These are phyloP conservation scores for Drosophila nannoptera DNA, from an alignment of 1,140 invertebrate species.

Conservation along the genomic window DNA sequence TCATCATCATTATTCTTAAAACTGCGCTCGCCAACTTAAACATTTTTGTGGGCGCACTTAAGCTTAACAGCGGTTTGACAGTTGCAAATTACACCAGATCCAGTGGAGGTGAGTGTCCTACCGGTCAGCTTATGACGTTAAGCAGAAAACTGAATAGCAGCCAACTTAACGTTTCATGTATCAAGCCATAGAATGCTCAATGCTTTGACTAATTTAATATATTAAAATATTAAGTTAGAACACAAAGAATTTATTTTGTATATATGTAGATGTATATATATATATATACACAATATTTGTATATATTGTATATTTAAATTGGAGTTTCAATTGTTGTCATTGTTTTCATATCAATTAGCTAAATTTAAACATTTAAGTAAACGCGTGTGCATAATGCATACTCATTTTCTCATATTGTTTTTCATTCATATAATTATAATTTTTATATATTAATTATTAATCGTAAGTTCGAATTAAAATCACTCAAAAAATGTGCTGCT, in stretches of 20 bases:
- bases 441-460: constrained; percentile 31
- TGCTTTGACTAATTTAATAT: neutral
- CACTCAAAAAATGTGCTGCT: constrained; percentile 70
- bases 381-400: constrained; percentile 56
- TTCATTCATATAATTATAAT: constrained; percentile 42
- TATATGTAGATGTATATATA: constrained; percentile 55
- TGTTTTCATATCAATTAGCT: constrained; percentile 64
- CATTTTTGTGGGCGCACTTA: constrained; percentile 56
- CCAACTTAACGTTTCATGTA: neutral
- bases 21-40: constrained; percentile 40
- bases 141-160: neutral
- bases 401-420: constrained; percentile 24
- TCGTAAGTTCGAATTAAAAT: constrained; percentile 67
- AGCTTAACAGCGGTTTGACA: constrained; percentile 64
- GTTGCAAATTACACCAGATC: constrained; percentile 60
- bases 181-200: neutral
- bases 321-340: constrained; percentile 68
- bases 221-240: neutral
- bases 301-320: constrained; percentile 74
- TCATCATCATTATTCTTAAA: constrained; percentile 74
- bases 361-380: constrained; percentile 75
- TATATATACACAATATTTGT: constrained; percentile 75
- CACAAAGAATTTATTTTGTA: constrained; percentile 36
- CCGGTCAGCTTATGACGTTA: neutral
- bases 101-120: constrained; percentile 11